Percentiles rank a stretch among this genome's conserved stretches.
phyloP scores from a whole-genome alignment of 2,113 vertebrate species.

The Monarcha castaneiventris region DNA sequence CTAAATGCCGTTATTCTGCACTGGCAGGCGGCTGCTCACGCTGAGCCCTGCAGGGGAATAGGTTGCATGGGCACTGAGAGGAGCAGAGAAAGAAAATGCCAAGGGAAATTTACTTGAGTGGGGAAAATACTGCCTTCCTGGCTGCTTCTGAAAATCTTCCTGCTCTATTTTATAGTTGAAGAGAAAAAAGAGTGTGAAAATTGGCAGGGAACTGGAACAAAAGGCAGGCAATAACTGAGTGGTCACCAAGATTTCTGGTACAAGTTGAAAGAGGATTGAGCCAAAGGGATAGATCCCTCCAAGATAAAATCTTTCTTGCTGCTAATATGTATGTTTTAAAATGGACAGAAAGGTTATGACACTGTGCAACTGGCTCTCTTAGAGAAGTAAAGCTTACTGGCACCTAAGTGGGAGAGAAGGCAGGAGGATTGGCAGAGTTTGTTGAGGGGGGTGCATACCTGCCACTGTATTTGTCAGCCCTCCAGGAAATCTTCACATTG shows the following conservation, averaged over 20 bases:
- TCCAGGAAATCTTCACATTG: not conserved
- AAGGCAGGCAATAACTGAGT: not conserved
- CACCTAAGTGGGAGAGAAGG: not conserved
- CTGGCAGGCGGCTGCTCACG: not conserved
- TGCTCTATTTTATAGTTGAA: not conserved
- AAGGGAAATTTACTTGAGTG: conserved; percentile 23
- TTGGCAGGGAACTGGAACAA: not conserved
- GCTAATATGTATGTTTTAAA: not conserved
- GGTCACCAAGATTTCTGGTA: not conserved
- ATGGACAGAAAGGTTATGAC: not conserved
- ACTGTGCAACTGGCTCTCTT: not conserved
- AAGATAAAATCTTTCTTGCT: not conserved
- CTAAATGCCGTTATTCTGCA: not conserved
- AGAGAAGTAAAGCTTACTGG: not conserved
- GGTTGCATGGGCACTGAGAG: not conserved
- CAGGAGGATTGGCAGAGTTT: not conserved
- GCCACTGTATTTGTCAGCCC: not conserved
- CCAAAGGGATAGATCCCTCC: not conserved
- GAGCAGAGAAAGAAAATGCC: not conserved
- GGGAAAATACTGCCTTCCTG: not conserved
- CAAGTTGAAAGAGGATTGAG: not conserved
- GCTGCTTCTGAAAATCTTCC: not conserved
- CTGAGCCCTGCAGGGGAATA: conserved; percentile 39
- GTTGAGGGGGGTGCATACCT: not conserved
- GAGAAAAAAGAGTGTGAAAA: not conserved